Conservation (phyloP, 1,140 invertebrate genomes). For the Liolophura sinensis region DNA sequence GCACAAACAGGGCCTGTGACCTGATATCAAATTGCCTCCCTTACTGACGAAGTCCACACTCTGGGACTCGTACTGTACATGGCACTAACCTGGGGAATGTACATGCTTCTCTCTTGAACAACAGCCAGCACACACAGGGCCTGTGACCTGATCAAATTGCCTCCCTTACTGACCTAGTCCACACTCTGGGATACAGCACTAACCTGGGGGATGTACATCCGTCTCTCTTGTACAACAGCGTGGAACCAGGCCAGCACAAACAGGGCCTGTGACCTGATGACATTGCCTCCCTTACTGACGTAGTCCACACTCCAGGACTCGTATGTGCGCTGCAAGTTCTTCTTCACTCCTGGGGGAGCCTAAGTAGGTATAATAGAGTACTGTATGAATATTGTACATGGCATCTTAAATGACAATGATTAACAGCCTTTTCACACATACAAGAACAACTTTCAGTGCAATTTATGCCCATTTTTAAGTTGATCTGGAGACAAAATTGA, state of each 20-base stretch:
- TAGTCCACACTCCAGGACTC: slow-evolving; percentile 64
- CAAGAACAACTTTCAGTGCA: no score
- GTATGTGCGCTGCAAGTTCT: slow-evolving; percentile 67
- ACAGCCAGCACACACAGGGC: slow-evolving; percentile 76
- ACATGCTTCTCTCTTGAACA: slow-evolving; percentile 84
- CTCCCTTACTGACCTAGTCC: slow-evolving; percentile 60
- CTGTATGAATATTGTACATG: not conserved
- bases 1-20: no score
- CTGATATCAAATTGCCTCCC: no score
- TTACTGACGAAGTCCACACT: no score
- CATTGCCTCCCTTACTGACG: slow-evolving; percentile 57
- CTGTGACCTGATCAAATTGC: slow-evolving; percentile 59
- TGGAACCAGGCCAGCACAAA: slow-evolving; percentile 82
- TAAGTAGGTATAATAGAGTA: slow-evolving; percentile 34
- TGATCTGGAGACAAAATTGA: no score
- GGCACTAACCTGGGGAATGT: slow-evolving; percentile 80
- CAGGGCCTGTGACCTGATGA: slow-evolving; percentile 63
- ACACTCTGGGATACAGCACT: slow-evolving; percentile 56
- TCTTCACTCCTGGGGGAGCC: slow-evolving; percentile 71
- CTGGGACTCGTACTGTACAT: no score
- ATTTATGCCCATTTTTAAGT: no score
- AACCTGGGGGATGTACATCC: slow-evolving; percentile 80
- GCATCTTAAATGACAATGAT: not conserved
- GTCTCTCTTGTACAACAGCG: slow-evolving; percentile 83
- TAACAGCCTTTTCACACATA: not conserved